phyloP scores from a whole-genome alignment of 2,888 invertebrate genomes.

The Aporophyla nigra region DNA sequence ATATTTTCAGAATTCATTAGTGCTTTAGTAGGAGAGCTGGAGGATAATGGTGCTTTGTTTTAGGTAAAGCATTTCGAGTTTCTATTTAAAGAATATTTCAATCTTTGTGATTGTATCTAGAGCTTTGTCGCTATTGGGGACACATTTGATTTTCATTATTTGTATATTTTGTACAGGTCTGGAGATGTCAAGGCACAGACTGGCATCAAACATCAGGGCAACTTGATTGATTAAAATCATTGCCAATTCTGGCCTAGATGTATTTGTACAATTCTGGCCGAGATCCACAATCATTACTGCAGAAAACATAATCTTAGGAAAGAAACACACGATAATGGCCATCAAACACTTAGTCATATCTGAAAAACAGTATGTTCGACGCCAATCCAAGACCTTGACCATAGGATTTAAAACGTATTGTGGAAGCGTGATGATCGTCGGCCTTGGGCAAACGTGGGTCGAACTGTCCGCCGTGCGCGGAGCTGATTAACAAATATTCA shows the following conservation, averaged over 20 bases:
- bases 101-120: not conserved
- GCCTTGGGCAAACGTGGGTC: too few species aligned
- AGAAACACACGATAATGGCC: not conserved
- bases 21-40: constrained; percentile 39
- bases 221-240: not conserved
- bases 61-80: constrained; percentile 16
- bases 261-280: too few species aligned
- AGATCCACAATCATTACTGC: not conserved
- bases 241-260: not conserved
- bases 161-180: not conserved
- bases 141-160: not conserved
- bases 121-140: not conserved
- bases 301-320: too few species aligned
- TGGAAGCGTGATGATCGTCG: too few species aligned
- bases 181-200: not conserved
- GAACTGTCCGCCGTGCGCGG: too few species aligned
- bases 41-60: constrained; percentile 36
- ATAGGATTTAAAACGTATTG: too few species aligned
- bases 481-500: too few species aligned
- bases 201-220: not conserved
- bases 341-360: not conserved
- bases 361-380: not conserved
- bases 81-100: not conserved
- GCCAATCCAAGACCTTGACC: too few species aligned
- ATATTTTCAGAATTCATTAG: constrained; percentile 61